Evolutionary conservation across 2,113 vertebrate genomes (phyloP).

Genomic region (Anarhynchus alexandrinus): DNA sequence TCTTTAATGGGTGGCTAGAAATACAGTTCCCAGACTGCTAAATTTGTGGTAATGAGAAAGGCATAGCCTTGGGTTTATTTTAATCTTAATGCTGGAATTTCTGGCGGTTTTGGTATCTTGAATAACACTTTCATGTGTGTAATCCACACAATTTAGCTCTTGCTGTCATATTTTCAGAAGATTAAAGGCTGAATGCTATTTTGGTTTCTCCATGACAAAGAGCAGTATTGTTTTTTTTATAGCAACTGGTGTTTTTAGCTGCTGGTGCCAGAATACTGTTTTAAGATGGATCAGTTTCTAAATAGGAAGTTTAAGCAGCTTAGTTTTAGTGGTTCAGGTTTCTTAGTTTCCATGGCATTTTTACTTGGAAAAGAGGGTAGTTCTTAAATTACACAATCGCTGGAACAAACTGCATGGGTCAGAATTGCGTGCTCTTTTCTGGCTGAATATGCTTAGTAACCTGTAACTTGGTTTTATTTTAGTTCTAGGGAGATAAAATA

Average conservation of each 20-base stretch:
- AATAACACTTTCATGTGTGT: conserved; percentile 10
- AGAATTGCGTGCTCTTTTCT: conserved; percentile 6
- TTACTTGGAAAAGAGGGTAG: not conserved
- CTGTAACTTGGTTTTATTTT: conserved; percentile 42
- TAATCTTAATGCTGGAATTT: not conserved
- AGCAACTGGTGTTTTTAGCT: conserved; percentile 10
- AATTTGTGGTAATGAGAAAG: not conserved
- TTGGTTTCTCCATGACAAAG: not conserved
- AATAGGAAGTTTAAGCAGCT: conserved; percentile 51
- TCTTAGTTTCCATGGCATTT: conserved; percentile 38
- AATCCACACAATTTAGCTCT: conserved; percentile 16
- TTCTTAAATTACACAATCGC: conserved; percentile 44
- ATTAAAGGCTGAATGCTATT: conserved; percentile 38
- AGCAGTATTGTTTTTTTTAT: not conserved
- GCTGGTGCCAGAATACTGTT: not conserved
- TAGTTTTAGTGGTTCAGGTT: conserved; percentile 28
- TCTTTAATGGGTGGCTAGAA: not conserved
- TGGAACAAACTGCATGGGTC: not conserved
- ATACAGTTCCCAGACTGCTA: not conserved
- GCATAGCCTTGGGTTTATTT: not conserved
- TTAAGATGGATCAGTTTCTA: conserved; percentile 48
- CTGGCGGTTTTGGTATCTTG: not conserved
- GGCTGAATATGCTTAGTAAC: conserved; percentile 6
- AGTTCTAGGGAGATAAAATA: not conserved
- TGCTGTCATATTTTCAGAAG: conserved; percentile 46